Percentiles rank a stretch among this genome's conserved stretches.
phyloP scores from a whole-genome alignment of 2,888 invertebrate species.

The Drosophila aldrichi region DNA sequence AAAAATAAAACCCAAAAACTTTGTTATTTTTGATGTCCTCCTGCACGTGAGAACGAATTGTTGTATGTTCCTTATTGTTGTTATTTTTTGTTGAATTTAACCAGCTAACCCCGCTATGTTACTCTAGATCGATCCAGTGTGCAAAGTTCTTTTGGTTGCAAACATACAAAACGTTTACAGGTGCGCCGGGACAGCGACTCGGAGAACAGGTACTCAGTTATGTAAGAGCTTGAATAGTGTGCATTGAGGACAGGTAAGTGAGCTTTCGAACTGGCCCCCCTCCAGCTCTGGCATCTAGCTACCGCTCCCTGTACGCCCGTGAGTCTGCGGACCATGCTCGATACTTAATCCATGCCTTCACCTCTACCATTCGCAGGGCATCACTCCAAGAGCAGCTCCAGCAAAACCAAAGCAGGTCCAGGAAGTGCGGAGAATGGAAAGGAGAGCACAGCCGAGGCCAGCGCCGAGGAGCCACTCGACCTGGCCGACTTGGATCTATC shows the following conservation, averaged over 20 bases:
- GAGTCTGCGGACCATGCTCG: slow-evolving; percentile 1
- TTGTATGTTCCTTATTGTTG: slow-evolving; percentile 35
- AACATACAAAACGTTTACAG: slow-evolving; percentile 67
- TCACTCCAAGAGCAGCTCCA: slow-evolving; percentile 38
- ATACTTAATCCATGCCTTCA: slow-evolving; percentile 2
- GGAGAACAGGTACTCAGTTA: slow-evolving; percentile 32
- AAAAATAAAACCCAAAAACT: slow-evolving; percentile 20
- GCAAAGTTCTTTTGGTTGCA: slow-evolving; percentile 77
- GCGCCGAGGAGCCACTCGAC: slow-evolving; percentile 85
- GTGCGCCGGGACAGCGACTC: slow-evolving; percentile 17
- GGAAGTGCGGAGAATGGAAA: slow-evolving; percentile 38
- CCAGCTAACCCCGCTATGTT: slow-evolving; percentile 49
- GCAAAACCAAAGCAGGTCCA: slow-evolving; percentile 40
- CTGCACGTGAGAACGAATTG: slow-evolving; percentile 51
- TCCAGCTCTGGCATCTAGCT: slow-evolving; percentile 23
- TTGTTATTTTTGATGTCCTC: slow-evolving; percentile 42
- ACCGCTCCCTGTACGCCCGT: background rate
- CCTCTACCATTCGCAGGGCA: slow-evolving; percentile 55
- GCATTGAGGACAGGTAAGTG: slow-evolving; percentile 58
- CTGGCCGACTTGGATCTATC: slow-evolving; percentile 89
- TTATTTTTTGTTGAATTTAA: slow-evolving; percentile 29
- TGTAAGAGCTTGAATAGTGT: slow-evolving; percentile 31
- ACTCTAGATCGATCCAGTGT: slow-evolving; percentile 47
- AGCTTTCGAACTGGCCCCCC: slow-evolving; percentile 19
- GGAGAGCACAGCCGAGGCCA: slow-evolving; percentile 1